Evolutionary conservation across 1,140 invertebrate species (phyloP).

Genomic region (Geopemphigus sp.): DNA sequence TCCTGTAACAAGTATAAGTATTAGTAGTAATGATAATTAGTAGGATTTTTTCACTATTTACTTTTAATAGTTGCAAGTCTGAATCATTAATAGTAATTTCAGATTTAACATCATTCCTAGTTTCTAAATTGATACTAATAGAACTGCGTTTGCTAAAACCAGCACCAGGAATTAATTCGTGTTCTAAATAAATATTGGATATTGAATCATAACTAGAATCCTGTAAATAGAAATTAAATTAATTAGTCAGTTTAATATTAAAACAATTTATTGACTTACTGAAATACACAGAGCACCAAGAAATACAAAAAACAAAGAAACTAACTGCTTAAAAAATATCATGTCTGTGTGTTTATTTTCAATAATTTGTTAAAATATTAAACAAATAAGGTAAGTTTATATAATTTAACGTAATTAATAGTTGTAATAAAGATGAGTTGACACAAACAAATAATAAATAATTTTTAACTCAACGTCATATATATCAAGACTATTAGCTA

Average conservation of each 20-base stretch:
- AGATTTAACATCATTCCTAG: slow-evolving; percentile 24
- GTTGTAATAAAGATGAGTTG: too few relatives aligned
- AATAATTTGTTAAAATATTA: too few relatives aligned
- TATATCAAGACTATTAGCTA: too few relatives aligned
- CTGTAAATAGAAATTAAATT: background rate
- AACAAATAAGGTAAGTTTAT: too few relatives aligned
- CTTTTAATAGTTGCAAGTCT: slow-evolving; percentile 33
- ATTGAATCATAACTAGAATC: slow-evolving; percentile 41
- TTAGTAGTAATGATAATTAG: background rate
- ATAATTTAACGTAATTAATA: too few relatives aligned
- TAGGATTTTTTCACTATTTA: background rate
- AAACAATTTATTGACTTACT: background rate
- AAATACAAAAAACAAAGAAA: background rate
- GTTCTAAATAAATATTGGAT: slow-evolving; percentile 36
- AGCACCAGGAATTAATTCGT: slow-evolving; percentile 31
- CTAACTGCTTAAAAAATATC: background rate
- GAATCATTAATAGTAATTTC: background rate
- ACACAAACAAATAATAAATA: too few relatives aligned
- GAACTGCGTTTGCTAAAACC: slow-evolving; percentile 22
- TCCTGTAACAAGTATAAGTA: slow-evolving; percentile 57
- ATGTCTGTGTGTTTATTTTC: background rate
- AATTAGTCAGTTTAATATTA: background rate
- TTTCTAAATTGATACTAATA: slow-evolving; percentile 13
- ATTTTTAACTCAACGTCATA: too few relatives aligned
- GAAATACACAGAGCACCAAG: slow-evolving; percentile 4